A percentile compares a stretch with the other conserved stretches of the same genome.
Conservation (phyloP, 2,888 invertebrate genomes). For the Strigamia transsilvanica region DNA sequence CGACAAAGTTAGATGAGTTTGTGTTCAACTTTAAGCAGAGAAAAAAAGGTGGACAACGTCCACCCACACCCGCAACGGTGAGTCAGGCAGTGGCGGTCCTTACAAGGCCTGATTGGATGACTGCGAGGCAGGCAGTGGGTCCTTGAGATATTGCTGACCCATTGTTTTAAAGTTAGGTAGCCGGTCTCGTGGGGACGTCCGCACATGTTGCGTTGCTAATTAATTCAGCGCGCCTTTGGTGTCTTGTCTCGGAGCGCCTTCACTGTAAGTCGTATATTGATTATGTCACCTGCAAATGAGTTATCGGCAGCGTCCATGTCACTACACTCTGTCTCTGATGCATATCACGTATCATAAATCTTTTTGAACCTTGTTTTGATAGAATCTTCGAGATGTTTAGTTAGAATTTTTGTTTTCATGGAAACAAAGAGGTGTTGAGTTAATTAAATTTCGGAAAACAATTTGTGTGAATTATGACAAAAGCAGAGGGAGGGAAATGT, state of each 20-base stretch:
- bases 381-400: background rate
- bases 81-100: background rate
- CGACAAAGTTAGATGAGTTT: background rate
- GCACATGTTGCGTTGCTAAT: constrained; percentile 8
- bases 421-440: background rate
- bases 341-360: constrained; percentile 8
- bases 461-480: background rate
- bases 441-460: constrained; percentile 8
- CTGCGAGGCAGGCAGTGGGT: background rate
- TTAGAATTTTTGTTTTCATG: background rate
- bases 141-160: constrained; percentile 1
- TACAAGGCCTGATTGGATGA: background rate
- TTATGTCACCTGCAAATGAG: background rate
- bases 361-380: constrained; percentile 8
- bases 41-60: background rate
- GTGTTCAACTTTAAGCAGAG: background rate
- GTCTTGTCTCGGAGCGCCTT: constrained; percentile 8
- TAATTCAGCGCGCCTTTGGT: background rate
- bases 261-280: constrained; percentile 2
- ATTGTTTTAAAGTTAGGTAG: background rate
- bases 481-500: background rate
- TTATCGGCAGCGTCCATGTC: constrained; percentile 3
- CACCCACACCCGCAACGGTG: background rate
- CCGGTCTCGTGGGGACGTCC: constrained; percentile 3
- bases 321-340: background rate